These are phyloP conservation scores for Bugulina stolonifera DNA, from an alignment of 2,888 invertebrate genomes.

Conservation along the genomic window DNA sequence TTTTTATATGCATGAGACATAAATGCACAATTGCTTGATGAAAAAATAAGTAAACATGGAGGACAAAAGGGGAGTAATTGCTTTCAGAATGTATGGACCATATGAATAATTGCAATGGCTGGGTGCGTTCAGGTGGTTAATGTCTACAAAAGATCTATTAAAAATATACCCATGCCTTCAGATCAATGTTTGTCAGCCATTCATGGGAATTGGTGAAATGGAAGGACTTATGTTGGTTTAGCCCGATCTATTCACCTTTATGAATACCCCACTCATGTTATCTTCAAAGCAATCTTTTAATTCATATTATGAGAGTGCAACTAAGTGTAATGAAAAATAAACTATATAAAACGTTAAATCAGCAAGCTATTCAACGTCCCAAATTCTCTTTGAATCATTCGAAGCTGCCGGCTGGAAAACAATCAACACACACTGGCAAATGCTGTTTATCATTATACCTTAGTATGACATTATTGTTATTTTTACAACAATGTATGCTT, in stretches of 20 bases:
- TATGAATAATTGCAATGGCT: not conserved
- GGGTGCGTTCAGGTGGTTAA: constrained; percentile 14
- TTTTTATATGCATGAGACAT: not conserved
- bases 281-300: not conserved
- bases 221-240: constrained; percentile 17
- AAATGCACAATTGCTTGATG: constrained; percentile 3
- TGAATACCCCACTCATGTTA: not conserved
- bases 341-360: not conserved
- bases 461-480: no score
- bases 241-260: not conserved
- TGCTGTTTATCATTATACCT: no score
- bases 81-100: not conserved
- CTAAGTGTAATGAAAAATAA: constrained; percentile 11
- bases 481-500: no score
- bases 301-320: not conserved
- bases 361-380: not conserved
- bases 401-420: not conserved
- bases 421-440: no score
- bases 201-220: constrained; percentile 19
- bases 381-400: not conserved
- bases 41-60: constrained; percentile 18
- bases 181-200: constrained; percentile 11
- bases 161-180: constrained; percentile 10
- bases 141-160: constrained; percentile 13
- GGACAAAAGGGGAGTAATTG: not conserved